A percentile compares a stretch with the other conserved stretches of the same genome.
Conservation (phyloP, 2,888 invertebrate species). For the Oligia latruncula region DNA sequence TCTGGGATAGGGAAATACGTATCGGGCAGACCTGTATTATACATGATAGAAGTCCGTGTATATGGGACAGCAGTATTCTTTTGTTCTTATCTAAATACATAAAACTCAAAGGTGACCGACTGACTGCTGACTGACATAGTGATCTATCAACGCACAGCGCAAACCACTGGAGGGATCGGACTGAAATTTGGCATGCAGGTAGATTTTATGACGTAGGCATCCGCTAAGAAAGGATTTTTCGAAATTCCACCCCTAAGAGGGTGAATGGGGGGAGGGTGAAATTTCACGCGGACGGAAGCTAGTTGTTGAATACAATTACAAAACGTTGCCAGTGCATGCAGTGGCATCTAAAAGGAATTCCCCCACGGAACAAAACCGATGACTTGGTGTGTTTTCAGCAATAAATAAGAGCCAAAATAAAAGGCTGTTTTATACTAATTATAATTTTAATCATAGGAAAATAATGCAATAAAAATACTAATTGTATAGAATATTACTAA, state of each 20-base stretch:
- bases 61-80: not conserved
- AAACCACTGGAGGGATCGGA: too few relatives aligned
- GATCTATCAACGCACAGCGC: too few relatives aligned
- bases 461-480: constrained; percentile 89
- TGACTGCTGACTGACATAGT: too few relatives aligned
- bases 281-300: fast-evolving
- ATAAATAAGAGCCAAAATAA: constrained; percentile 54
- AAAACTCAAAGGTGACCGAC: too few relatives aligned
- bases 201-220: too few relatives aligned
- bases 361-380: too few relatives aligned
- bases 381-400: not conserved
- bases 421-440: constrained; percentile 71
- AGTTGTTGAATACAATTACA: not conserved
- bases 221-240: too few relatives aligned
- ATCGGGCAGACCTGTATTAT: too few relatives aligned
- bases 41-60: not conserved
- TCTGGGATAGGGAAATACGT: not conserved
- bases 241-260: fast-evolving
- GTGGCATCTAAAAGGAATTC: not conserved
- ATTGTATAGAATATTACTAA: constrained; percentile 86
- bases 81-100: not conserved
- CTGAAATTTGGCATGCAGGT: too few relatives aligned
- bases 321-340: not conserved
- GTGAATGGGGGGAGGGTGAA: fast-evolving
- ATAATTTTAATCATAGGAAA: constrained; percentile 87